Conservation (phyloP, 2,797 vertebrate species). For the Tragopan temminckii region DNA sequence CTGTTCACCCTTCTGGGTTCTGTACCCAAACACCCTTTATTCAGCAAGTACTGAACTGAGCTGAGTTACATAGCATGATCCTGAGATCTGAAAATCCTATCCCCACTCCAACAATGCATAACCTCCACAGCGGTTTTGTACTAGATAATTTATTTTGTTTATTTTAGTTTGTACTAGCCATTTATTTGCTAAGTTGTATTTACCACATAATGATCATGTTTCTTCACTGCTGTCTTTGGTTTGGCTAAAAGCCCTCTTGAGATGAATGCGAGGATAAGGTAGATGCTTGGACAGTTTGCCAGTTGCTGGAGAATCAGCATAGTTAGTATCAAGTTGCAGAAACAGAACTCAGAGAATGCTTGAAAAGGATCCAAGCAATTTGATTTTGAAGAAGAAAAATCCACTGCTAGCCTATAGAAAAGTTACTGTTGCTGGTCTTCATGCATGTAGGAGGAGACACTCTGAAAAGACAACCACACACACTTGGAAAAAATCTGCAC, state of each 20-base stretch:
- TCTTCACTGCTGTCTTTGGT: background rate
- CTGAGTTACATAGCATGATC: background rate
- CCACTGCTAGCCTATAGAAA: background rate
- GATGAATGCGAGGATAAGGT: background rate
- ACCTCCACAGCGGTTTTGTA: background rate
- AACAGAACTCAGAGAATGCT: background rate
- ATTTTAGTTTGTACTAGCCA: no score
- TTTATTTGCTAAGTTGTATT: background rate
- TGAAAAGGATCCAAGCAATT: background rate
- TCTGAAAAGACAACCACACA: rapidly evolving
- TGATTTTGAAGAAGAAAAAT: background rate
- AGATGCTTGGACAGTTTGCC: background rate
- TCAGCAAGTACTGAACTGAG: background rate
- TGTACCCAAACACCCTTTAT: background rate
- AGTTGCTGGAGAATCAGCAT: background rate
- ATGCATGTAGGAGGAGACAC: background rate
- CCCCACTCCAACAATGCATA: background rate
- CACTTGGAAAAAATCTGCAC: background rate
- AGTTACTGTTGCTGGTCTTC: background rate
- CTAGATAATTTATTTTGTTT: no score
- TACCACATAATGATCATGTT: background rate
- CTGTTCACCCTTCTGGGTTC: background rate
- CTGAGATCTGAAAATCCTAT: background rate
- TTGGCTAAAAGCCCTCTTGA: background rate
- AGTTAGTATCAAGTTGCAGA: background rate